Conservation (phyloP, 1,140 invertebrate species). For the Lucilia cuprina region DNA sequence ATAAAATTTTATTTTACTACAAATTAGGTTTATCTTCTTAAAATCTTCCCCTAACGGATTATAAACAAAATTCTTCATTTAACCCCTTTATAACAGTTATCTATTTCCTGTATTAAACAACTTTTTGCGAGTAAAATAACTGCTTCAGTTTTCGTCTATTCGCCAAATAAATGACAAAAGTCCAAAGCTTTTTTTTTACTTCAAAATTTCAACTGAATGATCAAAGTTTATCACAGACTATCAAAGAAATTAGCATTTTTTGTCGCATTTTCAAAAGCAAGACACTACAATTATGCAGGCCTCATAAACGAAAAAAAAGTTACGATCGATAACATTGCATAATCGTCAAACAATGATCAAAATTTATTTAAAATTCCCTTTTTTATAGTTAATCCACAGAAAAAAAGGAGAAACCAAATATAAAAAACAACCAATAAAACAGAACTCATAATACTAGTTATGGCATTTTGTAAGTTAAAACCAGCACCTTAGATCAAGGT, state of each 20-base stretch:
- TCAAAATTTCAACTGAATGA: neutral
- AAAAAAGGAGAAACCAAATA: neutral
- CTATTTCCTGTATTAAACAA: neutral
- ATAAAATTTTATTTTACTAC: too few species aligned
- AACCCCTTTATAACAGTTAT: neutral
- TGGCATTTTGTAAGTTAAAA: conserved; percentile 4
- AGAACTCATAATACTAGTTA: neutral
- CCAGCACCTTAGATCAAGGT: neutral
- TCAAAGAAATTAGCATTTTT: conserved; percentile 10
- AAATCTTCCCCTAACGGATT: neutral
- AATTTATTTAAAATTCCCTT: conserved; percentile 32
- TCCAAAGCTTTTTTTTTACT: neutral
- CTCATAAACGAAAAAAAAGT: neutral
- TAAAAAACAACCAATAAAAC: neutral
- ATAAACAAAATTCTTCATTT: neutral
- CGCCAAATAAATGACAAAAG: neutral
- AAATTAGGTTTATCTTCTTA: neutral
- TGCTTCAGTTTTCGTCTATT: neutral
- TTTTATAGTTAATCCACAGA: neutral
- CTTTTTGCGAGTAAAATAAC: neutral
- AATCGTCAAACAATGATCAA: conserved; percentile 17
- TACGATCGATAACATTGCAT: conserved; percentile 28
- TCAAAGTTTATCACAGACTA: conserved; percentile 1
- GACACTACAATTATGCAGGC: neutral
- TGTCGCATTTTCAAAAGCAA: neutral